A percentile compares a stretch with the other conserved stretches of the same genome.
These are phyloP conservation scores for Promerops cafer DNA, from an alignment of 2,113 vertebrate genomes.

Conservation along the genomic window DNA sequence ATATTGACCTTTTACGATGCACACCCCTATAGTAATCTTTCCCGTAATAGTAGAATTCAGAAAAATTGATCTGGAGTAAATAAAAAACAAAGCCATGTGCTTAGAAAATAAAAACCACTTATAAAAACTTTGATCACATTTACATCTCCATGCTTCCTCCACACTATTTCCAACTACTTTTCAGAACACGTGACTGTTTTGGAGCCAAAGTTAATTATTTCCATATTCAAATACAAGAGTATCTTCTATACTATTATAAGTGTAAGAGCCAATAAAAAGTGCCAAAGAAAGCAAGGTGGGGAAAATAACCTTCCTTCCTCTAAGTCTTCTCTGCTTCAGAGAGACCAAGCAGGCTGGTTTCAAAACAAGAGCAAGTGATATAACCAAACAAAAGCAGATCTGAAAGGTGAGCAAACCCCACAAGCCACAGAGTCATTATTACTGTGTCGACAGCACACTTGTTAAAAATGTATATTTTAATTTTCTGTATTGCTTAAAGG, in stretches of 20 bases:
- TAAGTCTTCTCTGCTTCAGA: constrained; percentile 52
- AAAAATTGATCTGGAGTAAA: constrained; percentile 24
- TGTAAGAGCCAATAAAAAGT: constrained; percentile 24
- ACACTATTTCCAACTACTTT: constrained; percentile 39
- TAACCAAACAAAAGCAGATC: constrained; percentile 69
- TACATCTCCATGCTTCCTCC: constrained; percentile 16
- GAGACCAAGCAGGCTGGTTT: constrained; percentile 47
- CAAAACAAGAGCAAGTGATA: constrained; percentile 68
- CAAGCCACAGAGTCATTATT: constrained; percentile 60
- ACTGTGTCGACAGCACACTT: constrained; percentile 68
- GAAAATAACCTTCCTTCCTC: not conserved
- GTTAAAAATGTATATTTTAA: constrained; percentile 87
- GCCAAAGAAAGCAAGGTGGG: constrained; percentile 10
- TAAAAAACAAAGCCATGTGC: constrained; percentile 39
- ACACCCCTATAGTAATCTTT: not conserved
- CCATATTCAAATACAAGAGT: constrained; percentile 50
- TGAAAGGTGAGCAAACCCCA: constrained; percentile 68
- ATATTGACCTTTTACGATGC: not conserved
- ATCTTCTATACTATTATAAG: constrained; percentile 45
- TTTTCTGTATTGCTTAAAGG: constrained; percentile 78
- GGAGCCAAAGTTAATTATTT: constrained; percentile 59
- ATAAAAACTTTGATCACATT: not conserved
- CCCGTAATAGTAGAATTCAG: not conserved
- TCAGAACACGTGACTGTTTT: constrained; percentile 11
- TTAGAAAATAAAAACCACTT: constrained; percentile 37